Evolutionary conservation across 2,888 invertebrate species (phyloP), one percentile per base, ranked within the genome.

Genomic region (Eilema griseolum): DNA sequence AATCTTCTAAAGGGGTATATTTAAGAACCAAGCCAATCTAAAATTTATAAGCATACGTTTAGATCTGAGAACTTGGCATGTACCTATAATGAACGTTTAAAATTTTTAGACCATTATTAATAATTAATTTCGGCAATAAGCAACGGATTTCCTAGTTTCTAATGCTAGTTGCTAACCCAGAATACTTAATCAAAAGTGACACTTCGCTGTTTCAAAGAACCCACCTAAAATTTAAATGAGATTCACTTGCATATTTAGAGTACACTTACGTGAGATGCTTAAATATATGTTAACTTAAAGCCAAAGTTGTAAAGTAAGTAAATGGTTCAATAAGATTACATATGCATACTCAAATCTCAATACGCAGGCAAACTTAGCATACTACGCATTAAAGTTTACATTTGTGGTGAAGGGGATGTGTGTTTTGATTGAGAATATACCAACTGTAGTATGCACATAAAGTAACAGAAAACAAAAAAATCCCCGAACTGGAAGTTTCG

Each of bases 221-320:
- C 10, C n/a, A 52, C 16, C 24, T 62, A 33, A 41, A 62, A 62
- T 16, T 62, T 41, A 24, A 61, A 62, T 62, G 41, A 62, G 16
- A 41, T 24, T 16, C 24, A 24, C 37, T 41, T 62, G 41, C 62
- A 62, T 41, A 41, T 62, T 62, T 62, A 20, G 41, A 24, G 41
- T 37, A 41, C 11, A 16, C 37, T 14, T 62, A 41, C 2, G 16
- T 10, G 26, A 16, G 41, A 4, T 33, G n/a, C 23, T 37, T 37
- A 12, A 23, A 24, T 61, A 3, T n/a, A 16, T 33, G 14, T 33
- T 37, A 61, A 37, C 33, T 61, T 61, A 37, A 24, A 33, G 23
- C 14, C 37, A 61, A 61, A 61, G 37, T 61, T 62, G 24, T 41
- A 41, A 41, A 62, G 37, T 37, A 61, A 7, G 41, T 16, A 16